Evolutionary conservation across 2,888 invertebrate genomes (phyloP), one percentile per base, ranked within the genome.

Genomic region (Callinectes sapidus): DNA sequence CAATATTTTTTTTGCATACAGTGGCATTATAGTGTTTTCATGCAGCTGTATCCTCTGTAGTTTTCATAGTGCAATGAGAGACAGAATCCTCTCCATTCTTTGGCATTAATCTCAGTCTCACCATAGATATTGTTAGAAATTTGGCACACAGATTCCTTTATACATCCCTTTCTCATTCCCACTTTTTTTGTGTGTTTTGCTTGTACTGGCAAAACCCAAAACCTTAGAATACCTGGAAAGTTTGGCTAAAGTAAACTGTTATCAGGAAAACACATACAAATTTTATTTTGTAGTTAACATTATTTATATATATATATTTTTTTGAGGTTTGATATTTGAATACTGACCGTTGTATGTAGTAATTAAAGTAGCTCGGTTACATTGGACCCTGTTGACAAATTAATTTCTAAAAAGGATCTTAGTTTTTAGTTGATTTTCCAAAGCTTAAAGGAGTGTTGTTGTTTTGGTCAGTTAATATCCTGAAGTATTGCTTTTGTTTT

Each of bases 51-150:
- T 16, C 81, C 35, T 81, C 32, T 81, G 35, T 81, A 81, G 81
- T 81, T 81, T 81, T 81, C 81, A 81, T 81, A 81, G 81, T 81
- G 81, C 81, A 81, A 81, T 81, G 35, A 81, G 81, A 81, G 28
- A 14, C 23, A 35, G 81, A 81, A 81, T 81, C 81, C 13, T 35
- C 1, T 81, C 81, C 81, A 81, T 35, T 81, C 81, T 81, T 81
- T 81, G 81, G 81, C 81, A 81, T 81, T n/a, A 81, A 81, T 35
- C 2, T 71, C 14, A 35, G 81, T 81, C 35, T 81, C 35, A 1
- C 81, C 35, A 35, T 35, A 81, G n/a, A n/a, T 71, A 28, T 3
- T 35, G 32, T 1, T 81, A 32, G 13, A 14, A 81, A 81, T 28
- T 35, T n/a, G 35, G 35, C 35, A 16, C 81, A 32, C 35, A 23